Evolutionary conservation across 2,888 invertebrate genomes (phyloP).

Genomic region (Pollenia amentaria): DNA sequence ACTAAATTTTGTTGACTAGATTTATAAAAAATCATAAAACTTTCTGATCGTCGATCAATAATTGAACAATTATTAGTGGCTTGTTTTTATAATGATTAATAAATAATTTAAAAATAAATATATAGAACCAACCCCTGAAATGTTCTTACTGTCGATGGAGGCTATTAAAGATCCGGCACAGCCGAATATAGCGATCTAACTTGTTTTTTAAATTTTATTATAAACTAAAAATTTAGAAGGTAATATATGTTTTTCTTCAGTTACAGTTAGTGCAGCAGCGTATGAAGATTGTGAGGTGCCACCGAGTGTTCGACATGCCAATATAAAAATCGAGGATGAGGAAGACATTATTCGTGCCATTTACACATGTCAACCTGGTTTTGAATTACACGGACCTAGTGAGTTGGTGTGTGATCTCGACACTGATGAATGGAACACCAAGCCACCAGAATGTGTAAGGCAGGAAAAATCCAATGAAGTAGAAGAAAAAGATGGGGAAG

Average conservation of each 20-base stretch:
- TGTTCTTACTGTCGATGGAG: too few relatives aligned
- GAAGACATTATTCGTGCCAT: slow-evolving; percentile 81
- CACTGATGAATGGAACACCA: slow-evolving; percentile 82
- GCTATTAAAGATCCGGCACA: too few relatives aligned
- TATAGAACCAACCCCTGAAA: too few relatives aligned
- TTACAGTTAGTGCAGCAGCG: slow-evolving; percentile 72
- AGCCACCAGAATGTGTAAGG: slow-evolving; percentile 81
- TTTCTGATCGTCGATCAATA: too few relatives aligned
- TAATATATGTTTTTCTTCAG: neutral
- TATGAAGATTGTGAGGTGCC: slow-evolving; percentile 82
- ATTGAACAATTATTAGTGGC: too few relatives aligned
- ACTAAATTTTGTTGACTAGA: too few relatives aligned
- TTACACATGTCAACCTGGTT: slow-evolving; percentile 82
- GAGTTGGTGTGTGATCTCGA: slow-evolving; percentile 81
- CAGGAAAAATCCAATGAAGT: slow-evolving; percentile 74
- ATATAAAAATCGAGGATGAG: slow-evolving; percentile 77
- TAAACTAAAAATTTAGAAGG: too few relatives aligned
- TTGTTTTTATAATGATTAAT: too few relatives aligned
- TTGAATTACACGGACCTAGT: slow-evolving; percentile 78
- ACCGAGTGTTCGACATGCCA: slow-evolving; percentile 80
- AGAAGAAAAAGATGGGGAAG: slow-evolving; percentile 44
- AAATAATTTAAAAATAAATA: too few relatives aligned
- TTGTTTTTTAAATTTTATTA: too few relatives aligned
- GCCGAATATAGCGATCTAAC: too few relatives aligned
- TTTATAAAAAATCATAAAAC: too few relatives aligned